Percentiles rank a stretch among this genome's conserved stretches.
Conservation (phyloP, 2,888 invertebrate genomes). For the Cantharis rustica region DNA sequence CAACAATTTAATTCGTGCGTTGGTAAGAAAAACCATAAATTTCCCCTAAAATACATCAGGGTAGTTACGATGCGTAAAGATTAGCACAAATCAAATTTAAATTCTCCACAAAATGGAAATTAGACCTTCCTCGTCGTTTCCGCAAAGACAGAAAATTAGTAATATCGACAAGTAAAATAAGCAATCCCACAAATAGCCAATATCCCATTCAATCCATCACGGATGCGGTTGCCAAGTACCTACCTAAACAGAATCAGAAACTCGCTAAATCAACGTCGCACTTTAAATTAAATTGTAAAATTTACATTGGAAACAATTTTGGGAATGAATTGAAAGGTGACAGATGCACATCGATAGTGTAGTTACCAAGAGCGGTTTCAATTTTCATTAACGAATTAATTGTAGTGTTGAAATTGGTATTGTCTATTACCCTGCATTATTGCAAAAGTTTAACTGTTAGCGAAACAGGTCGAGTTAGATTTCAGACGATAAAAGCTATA, state of each 20-base stretch:
- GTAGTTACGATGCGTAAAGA: constrained; percentile 16
- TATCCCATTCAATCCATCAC: constrained; percentile 31
- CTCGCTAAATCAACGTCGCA: constrained; percentile 19
- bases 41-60: constrained; percentile 9
- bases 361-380: not conserved
- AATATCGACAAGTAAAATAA: constrained; percentile 38
- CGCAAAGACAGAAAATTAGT: constrained; percentile 35
- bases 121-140: constrained; percentile 37
- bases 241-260: constrained; percentile 14
- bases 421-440: constrained; percentile 3
- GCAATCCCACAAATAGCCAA: constrained; percentile 36
- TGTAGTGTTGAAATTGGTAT: not conserved
- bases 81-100: constrained; percentile 32
- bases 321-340: not conserved
- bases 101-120: constrained; percentile 38
- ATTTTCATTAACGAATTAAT: constrained; percentile 3
- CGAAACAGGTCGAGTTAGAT: not conserved
- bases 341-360: not conserved
- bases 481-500: not conserved
- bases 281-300: constrained; percentile 19
- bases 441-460: not conserved
- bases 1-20: constrained; percentile 11
- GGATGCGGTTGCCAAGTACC: constrained; percentile 14
- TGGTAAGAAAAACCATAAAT: constrained; percentile 1
- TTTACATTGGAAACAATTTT: constrained; percentile 8